Percentiles rank a stretch among this genome's conserved stretches.
Conservation (phyloP, 2,113 vertebrate genomes). For the Galemys pyrenaicus region DNA sequence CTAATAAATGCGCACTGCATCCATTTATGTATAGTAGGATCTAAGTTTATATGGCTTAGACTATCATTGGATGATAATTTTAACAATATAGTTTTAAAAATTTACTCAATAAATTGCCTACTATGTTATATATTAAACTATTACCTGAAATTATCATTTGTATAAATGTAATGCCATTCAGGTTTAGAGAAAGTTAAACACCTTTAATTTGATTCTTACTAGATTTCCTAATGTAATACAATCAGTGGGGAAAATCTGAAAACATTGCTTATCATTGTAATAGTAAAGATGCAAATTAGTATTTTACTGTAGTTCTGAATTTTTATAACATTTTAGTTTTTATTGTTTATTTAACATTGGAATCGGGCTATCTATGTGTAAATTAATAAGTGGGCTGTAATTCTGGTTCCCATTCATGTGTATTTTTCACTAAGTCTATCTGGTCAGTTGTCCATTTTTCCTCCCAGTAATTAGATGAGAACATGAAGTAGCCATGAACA, state of each 20-base stretch:
- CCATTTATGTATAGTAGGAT: not conserved
- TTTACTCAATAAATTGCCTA: conserved; percentile 2
- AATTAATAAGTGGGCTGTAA: not conserved
- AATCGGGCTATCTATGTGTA: not conserved
- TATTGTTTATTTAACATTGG: not conserved
- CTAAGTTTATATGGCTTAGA: not conserved
- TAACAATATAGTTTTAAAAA: conserved; percentile 5
- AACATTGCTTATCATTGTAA: not conserved
- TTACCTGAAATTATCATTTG: not conserved
- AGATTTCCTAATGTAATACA: not conserved
- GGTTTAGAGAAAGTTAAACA: not conserved
- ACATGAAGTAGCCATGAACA: not conserved
- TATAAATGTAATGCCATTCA: not conserved
- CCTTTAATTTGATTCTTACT: not conserved
- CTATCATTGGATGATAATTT: not conserved
- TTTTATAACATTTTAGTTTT: not conserved
- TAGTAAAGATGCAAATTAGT: not conserved
- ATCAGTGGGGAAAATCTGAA: not conserved
- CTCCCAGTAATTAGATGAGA: conserved; percentile 25
- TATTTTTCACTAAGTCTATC: conserved; percentile 33
- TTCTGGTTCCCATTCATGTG: not conserved
- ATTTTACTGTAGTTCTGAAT: not conserved
- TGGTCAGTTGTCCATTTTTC: conserved; percentile 22
- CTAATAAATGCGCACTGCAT: not conserved
- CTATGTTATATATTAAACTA: not conserved